These are phyloP conservation scores for Leptopilina boulardi DNA, from an alignment of 1,140 invertebrate species.

Conservation along the genomic window DNA sequence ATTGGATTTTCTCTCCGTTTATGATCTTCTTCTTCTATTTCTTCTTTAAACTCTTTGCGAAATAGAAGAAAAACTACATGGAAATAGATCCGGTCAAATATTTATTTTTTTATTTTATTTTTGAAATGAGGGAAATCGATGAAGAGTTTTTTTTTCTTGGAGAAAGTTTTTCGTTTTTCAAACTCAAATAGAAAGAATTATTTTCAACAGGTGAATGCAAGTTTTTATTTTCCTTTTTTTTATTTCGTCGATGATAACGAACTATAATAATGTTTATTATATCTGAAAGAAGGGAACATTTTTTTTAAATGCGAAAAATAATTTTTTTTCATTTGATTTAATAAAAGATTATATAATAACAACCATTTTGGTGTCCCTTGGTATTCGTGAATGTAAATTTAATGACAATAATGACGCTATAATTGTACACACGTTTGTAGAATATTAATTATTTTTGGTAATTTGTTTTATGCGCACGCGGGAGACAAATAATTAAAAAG, in stretches of 20 bases:
- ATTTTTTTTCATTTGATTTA: no score
- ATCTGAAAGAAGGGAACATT: no score
- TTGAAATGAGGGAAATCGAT: background rate
- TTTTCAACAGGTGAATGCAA: no score
- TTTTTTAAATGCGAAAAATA: no score
- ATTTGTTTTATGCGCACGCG: background rate
- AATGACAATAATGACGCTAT: background rate
- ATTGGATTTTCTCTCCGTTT: background rate
- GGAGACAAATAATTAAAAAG: background rate
- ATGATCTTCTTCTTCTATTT: background rate
- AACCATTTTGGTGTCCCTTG: no score
- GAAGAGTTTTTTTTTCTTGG: background rate
- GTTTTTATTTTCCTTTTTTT: no score
- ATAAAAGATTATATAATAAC: no score
- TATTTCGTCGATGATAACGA: no score
- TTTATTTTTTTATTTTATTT: background rate
- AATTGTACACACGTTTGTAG: background rate
- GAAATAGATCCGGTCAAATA: background rate
- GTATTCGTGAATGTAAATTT: background rate
- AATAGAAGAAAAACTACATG: background rate
- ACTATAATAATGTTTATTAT: no score
- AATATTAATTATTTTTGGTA: constrained; percentile 11
- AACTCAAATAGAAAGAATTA: no score
- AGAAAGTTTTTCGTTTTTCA: no score
- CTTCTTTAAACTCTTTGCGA: background rate